Percentiles rank a stretch among this genome's conserved stretches.
Conservation (phyloP, 1,140 invertebrate genomes). For the Octopus bimaculoides region DNA sequence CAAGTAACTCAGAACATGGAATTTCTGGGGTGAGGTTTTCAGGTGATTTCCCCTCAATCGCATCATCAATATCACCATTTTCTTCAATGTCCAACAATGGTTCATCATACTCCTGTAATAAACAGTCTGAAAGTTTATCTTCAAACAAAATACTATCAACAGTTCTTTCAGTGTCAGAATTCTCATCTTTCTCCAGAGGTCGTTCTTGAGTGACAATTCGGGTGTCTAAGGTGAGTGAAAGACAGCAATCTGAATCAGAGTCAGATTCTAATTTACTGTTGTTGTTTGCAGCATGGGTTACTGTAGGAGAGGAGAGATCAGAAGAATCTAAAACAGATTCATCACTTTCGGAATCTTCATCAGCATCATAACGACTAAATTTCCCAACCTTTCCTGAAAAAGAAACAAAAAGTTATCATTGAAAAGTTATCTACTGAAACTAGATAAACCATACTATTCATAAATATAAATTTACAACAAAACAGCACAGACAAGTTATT, state of each 20-base stretch:
- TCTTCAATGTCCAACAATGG: neutral
- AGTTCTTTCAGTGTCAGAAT: neutral
- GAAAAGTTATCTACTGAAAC: no score
- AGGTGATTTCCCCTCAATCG: neutral
- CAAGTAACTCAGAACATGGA: no score
- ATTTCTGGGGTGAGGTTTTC: neutral
- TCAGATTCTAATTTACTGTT: neutral
- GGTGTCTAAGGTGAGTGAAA: neutral
- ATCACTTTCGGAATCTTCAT: neutral
- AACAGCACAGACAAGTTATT: no score
- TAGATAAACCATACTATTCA: no score
- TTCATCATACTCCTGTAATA: neutral
- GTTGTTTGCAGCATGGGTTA: no score
- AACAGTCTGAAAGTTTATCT: neutral
- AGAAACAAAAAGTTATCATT: neutral
- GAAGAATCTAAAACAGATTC: neutral
- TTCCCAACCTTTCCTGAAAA: conserved; percentile 1
- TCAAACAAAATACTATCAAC: neutral
- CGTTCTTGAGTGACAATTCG: neutral
- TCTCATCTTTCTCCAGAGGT: neutral
- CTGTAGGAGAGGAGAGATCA: no score
- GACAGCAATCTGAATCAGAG: neutral
- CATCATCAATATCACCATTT: neutral
- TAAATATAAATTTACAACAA: no score
- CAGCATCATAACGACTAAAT: neutral